Conservation (phyloP, 1,140 invertebrate species). For the Brevipalpus yothersi region DNA sequence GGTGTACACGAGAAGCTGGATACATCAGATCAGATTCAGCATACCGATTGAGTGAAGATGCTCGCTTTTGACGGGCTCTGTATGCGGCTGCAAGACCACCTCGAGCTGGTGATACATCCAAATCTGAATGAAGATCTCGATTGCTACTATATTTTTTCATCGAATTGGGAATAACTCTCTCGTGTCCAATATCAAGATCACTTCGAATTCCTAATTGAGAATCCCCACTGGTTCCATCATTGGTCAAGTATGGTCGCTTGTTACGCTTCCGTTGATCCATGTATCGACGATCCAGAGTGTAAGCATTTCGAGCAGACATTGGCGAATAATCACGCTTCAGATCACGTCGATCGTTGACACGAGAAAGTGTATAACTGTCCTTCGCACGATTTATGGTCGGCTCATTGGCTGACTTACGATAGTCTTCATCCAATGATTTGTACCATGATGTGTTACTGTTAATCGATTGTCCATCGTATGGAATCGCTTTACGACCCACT, state of each 20-base stretch:
- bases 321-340: not conserved
- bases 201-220: not conserved
- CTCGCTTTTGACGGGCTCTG: slow-evolving; percentile 2
- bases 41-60: slow-evolving; percentile 6
- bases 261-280: not conserved
- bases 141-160: not conserved
- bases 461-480: not conserved
- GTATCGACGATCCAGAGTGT: not conserved
- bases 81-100: slow-evolving; percentile 9
- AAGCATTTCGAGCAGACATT: not conserved
- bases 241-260: not conserved
- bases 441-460: not conserved
- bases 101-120: not conserved
- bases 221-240: not conserved
- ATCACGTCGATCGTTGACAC: not conserved
- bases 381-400: not conserved
- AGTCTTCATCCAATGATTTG: not conserved
- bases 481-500: not conserved
- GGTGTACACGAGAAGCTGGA: not conserved
- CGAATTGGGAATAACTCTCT: not conserved
- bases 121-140: not conserved
- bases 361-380: not conserved
- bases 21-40: not conserved
- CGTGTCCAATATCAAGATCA: not conserved
- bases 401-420: not conserved